Percentiles rank a stretch among this genome's conserved stretches.
These are phyloP conservation scores for Agonopterix heracliana DNA, from an alignment of 2,888 invertebrate genomes.

Conservation along the genomic window DNA sequence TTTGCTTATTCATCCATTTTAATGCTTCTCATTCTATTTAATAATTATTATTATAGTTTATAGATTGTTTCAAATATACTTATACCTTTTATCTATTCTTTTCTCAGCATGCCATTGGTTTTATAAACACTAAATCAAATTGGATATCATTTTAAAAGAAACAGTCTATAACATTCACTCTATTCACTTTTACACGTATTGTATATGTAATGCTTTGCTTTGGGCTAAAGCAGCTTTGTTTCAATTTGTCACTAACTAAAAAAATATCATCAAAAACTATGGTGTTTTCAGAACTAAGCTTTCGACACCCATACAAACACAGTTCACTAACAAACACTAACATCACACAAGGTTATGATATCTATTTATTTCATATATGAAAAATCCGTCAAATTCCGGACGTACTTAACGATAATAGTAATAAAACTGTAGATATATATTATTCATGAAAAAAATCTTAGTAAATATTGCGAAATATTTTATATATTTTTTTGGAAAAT, in stretches of 20 bases:
- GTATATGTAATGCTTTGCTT: slow-evolving; percentile 48
- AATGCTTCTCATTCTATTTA: slow-evolving; percentile 43
- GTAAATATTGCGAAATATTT: slow-evolving; percentile 11
- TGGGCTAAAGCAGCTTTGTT: slow-evolving; percentile 61
- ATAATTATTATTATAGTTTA: slow-evolving; percentile 32
- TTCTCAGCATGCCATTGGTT: slow-evolving; percentile 32
- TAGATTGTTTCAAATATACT: slow-evolving; percentile 57
- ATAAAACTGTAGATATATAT: slow-evolving; percentile 2
- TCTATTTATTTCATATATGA: slow-evolving; percentile 7
- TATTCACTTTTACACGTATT: slow-evolving; percentile 13
- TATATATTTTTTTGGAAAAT: slow-evolving; percentile 9
- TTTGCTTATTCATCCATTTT: slow-evolving; percentile 38
- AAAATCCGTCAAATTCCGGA: slow-evolving; percentile 59
- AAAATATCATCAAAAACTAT: slow-evolving; percentile 16
- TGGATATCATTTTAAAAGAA: slow-evolving; percentile 21
- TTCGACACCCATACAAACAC: slow-evolving; percentile 12
- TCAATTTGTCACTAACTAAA: slow-evolving; percentile 28
- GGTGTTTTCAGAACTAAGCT: slow-evolving; percentile 18
- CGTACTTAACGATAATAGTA: slow-evolving; percentile 5
- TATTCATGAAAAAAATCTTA: not conserved
- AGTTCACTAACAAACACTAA: slow-evolving; percentile 19
- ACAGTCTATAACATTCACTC: slow-evolving; percentile 41
- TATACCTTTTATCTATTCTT: slow-evolving; percentile 23
- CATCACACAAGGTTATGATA: slow-evolving; percentile 14
- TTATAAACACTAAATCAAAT: slow-evolving; percentile 1